Percentiles rank a stretch among this genome's conserved stretches.
phyloP scores from a whole-genome alignment of 2,888 invertebrate species.

The Baronia brevicornis region DNA sequence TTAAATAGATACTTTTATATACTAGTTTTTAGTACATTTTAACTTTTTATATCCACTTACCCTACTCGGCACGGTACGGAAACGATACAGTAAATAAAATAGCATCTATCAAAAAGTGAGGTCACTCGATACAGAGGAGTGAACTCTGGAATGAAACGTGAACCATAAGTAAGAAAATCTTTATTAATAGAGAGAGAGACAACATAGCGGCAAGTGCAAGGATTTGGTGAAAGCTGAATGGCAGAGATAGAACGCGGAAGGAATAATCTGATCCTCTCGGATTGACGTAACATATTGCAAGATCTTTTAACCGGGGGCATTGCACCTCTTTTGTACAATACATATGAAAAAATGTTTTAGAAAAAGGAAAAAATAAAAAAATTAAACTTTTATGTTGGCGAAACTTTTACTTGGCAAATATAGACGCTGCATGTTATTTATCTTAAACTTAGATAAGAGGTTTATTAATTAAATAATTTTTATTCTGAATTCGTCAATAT shows the following conservation, averaged over 20 bases:
- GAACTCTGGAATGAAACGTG: constrained; percentile 27
- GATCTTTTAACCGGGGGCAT: constrained; percentile 12
- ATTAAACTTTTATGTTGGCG: too few species aligned
- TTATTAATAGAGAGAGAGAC: constrained; percentile 61
- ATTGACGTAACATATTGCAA: constrained; percentile 28
- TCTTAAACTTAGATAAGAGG: too few species aligned
- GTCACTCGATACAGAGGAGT: constrained; percentile 19
- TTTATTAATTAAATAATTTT: too few species aligned
- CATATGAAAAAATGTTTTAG: too few species aligned
- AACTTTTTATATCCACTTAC: too few species aligned
- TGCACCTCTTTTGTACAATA: too few species aligned
- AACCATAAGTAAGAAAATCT: constrained; percentile 51
- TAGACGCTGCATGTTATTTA: too few species aligned
- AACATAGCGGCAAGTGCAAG: constrained; percentile 26
- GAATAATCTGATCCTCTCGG: constrained; percentile 24
- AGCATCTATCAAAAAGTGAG: constrained; percentile 50
- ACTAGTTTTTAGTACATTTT: too few species aligned
- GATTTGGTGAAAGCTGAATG: constrained; percentile 31
- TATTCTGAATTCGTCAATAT: too few species aligned
- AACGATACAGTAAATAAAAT: constrained; percentile 51
- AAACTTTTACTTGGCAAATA: too few species aligned
- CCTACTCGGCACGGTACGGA: constrained; percentile 24
- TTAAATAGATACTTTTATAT: too few species aligned
- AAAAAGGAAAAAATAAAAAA: too few species aligned
- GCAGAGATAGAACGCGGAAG: constrained; percentile 40